Base-by-base conservation (phyloP, 2,888 invertebrate genomes). In the Ceriagrion tenellum region DNA sequence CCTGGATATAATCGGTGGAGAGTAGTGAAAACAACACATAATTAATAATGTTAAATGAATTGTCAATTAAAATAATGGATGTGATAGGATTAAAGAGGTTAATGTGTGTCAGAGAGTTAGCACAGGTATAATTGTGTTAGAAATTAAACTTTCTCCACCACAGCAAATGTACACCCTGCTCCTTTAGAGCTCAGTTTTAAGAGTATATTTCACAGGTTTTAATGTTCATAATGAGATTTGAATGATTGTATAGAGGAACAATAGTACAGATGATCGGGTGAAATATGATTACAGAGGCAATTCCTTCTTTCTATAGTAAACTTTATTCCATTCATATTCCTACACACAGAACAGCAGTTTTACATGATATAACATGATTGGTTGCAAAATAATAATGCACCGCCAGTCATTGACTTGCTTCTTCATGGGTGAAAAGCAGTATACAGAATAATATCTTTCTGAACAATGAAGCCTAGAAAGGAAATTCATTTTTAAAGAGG, bases 361-460 rank as follows among this genome's bases (percentile, higher is more conserved):
- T 93, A 93, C 93, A 93, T 93, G 93, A 93, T 93, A 93, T 93
- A 93, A 93, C 93, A 93, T 93, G 93, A 93, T 93, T 93, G 93
- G 93, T 93, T 93, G 93, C 93, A 93, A 93, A 93, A 93, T 93
- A 93, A 93, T 93, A 69, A 93, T 69, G 93, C 93, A 93, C 93
- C 93, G 69, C 93, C 93, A 93, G 93, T 93, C 93, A 93, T 47
- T 93, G 47, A 93, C 63, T 93, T 93, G 93, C 93, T 93, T 93
- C 93, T 93, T 93, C 93, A 93, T 69, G 69, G 93, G 93, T 93
- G 93, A 69, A 93, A 93, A 93, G 93, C 93, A 93, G 69, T 93
- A 69, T 93, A 93, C 93, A 93, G 93, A 93, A 93, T 93, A 93
- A 93, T 93, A 93, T 93, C 93, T 93, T 93, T 93, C 69, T 93